phyloP scores from a whole-genome alignment of 1,140 invertebrate genomes.

The Bombus waltoni region DNA sequence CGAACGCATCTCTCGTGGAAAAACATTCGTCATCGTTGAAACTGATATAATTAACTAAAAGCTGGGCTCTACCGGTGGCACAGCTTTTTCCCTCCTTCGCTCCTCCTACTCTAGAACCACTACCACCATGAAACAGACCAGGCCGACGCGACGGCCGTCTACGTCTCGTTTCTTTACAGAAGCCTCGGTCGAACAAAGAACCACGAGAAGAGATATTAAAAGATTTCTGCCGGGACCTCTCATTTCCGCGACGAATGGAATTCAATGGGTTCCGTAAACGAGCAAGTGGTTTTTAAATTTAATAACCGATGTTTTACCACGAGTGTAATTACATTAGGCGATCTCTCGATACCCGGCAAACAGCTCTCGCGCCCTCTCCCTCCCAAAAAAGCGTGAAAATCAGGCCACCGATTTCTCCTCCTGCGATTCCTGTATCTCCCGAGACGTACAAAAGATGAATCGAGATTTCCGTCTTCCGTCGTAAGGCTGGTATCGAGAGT shows the following conservation, averaged over 20 bases:
- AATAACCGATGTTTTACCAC: constrained; percentile 54
- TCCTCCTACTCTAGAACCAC: neutral
- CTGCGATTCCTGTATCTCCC: neutral
- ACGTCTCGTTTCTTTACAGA: constrained; percentile 51
- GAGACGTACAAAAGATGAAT: neutral
- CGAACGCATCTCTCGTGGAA: constrained; percentile 37
- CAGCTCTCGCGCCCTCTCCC: neutral
- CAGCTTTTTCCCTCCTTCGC: constrained; percentile 38
- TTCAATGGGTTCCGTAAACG: constrained; percentile 64
- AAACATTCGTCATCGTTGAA: constrained; percentile 60
- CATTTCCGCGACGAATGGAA: constrained; percentile 65
- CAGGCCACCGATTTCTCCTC: neutral
- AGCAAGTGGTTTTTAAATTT: constrained; percentile 55
- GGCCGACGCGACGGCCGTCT: constrained; percentile 16
- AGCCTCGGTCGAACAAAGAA: constrained; percentile 60
- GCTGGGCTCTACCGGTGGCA: constrained; percentile 41
- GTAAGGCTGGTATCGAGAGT: rapidly evolving
- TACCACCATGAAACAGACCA: neutral
- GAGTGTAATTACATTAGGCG: constrained; percentile 58
- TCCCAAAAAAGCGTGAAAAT: neutral
- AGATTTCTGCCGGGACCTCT: constrained; percentile 67
- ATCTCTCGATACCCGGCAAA: constrained; percentile 41
- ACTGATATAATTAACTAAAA: constrained; percentile 72
- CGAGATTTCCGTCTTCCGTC: neutral
- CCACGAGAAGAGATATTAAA: constrained; percentile 58